phyloP scores from a whole-genome alignment of 2,888 invertebrate genomes.

The Meteorus colon region DNA sequence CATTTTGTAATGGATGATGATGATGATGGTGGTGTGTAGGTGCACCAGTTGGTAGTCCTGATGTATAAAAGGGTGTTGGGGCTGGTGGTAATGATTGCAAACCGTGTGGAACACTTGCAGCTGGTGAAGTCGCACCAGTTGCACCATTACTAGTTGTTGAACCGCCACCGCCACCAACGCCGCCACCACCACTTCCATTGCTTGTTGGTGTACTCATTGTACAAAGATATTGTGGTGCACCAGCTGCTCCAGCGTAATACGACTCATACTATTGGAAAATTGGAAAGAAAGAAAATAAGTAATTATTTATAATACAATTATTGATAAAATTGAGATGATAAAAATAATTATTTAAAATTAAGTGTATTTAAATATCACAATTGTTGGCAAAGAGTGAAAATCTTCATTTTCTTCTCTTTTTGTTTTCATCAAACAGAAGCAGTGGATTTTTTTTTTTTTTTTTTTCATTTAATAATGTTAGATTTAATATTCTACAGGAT shows the following conservation, averaged over 20 bases:
- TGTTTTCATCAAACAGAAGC: no score
- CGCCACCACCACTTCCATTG: conserved; percentile 58
- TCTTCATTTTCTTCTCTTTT: neutral
- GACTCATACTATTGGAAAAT: conserved; percentile 67
- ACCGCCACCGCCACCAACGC: conserved; percentile 54
- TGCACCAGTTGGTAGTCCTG: conserved; percentile 59
- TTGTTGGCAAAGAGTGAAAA: neutral
- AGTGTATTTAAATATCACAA: neutral
- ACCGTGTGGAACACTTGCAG: conserved; percentile 44
- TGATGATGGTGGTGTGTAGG: conserved; percentile 58
- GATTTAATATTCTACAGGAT: no score
- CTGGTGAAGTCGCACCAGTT: conserved; percentile 63
- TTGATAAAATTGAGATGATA: neutral
- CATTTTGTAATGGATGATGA: conserved; percentile 62
- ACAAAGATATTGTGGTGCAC: conserved; percentile 73
- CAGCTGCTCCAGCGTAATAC: conserved; percentile 70
- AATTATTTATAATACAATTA: no score
- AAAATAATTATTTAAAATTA: conserved; percentile 32
- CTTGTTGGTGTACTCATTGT: conserved; percentile 67
- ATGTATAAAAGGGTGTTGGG: conserved; percentile 62
- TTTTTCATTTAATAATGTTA: no score
- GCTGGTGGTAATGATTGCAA: conserved; percentile 57
- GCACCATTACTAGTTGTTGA: conserved; percentile 50
- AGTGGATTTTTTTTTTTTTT: no score
- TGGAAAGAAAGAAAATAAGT: neutral